phyloP scores from a whole-genome alignment of 2,797 vertebrate genomes.

The Coregonus sp. region DNA sequence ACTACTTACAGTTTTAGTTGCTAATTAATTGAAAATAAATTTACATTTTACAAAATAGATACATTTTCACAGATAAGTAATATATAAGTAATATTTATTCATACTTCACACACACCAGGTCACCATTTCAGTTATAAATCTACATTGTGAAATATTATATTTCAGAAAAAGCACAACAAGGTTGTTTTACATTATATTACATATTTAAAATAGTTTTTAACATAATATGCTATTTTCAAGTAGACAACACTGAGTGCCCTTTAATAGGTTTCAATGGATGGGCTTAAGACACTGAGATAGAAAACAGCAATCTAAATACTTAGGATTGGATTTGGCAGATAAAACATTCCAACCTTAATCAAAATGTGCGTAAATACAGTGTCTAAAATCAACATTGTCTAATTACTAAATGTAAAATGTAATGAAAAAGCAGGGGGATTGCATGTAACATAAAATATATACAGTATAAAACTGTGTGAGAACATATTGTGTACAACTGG shows the following conservation, averaged over 20 bases:
- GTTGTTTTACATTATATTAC: neutral
- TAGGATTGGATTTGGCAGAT: constrained; percentile 29
- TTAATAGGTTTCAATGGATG: too few relatives aligned
- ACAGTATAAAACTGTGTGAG: neutral
- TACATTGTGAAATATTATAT: constrained; percentile 1
- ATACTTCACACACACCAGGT: constrained; percentile 16
- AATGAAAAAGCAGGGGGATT: neutral
- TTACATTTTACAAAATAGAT: neutral
- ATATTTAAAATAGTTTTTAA: neutral
- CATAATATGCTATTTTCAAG: neutral
- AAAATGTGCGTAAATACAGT: neutral
- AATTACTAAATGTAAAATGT: neutral
- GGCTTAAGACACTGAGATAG: too few relatives aligned
- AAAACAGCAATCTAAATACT: constrained; percentile 16
- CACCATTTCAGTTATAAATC: neutral
- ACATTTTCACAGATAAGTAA: neutral
- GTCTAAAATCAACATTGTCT: neutral
- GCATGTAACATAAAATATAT: neutral
- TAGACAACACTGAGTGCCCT: neutral
- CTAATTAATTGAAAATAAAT: neutral
- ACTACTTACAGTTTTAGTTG: neutral
- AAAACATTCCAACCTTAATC: neutral
- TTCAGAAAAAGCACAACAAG: neutral
- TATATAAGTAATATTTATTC: constrained; percentile 37
- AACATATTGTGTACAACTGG: neutral